Base-by-base conservation (phyloP, 35 echinoderm and acorn worm species). In the Acanthaster planci region DNA sequence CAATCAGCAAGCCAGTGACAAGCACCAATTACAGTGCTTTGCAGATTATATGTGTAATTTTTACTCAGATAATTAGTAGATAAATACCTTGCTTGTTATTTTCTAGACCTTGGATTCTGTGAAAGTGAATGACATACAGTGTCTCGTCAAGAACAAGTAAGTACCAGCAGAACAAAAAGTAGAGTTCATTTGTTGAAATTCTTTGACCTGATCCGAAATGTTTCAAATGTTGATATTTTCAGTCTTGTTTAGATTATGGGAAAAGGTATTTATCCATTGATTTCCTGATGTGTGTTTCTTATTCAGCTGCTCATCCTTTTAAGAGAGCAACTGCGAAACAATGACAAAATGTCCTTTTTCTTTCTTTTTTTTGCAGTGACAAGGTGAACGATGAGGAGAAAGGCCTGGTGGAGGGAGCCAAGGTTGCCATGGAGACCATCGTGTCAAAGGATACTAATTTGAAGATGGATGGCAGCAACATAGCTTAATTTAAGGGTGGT, bases 401-500 rank as follows among this genome's bases (percentile, higher is more conserved):
- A 26, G 80, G 50, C 29, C 29, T 90, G 59, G 80, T 83, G 23
- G 80, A 90, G 51, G 87, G 82, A 26, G 87, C 87, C 14, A 90
- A 84, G 40, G 87, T 84, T 84, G 87, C 87, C 38, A 90, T 90
- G 87, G 80, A 83, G 42, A 90, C 60, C 39, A 84, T 90, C 22
- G 55, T 90, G 14, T 82, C 80, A 18, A 90, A 90, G 80, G 31
- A 81, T 26, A 90, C 39, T 32, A 80, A 80, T 56, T 16, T 85
- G 26, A 72, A 72, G 64, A 72, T 72, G 64, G 64, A 72, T 9
- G 64, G 64, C 1, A 72, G 19, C 34, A 72, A 72, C 64, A 72
- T 72, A 31, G 64, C 64, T 0, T 72, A 72, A 35, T n/a, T n/a
- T n/a, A n/a, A n/a, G n/a, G n/a, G n/a, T n/a, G 29, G 15, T 19